A percentile compares a stretch with the other conserved stretches of the same genome.
Evolutionary conservation across 2,888 invertebrate species (phyloP).

Genomic region (Phytoseiulus persimilis): DNA sequence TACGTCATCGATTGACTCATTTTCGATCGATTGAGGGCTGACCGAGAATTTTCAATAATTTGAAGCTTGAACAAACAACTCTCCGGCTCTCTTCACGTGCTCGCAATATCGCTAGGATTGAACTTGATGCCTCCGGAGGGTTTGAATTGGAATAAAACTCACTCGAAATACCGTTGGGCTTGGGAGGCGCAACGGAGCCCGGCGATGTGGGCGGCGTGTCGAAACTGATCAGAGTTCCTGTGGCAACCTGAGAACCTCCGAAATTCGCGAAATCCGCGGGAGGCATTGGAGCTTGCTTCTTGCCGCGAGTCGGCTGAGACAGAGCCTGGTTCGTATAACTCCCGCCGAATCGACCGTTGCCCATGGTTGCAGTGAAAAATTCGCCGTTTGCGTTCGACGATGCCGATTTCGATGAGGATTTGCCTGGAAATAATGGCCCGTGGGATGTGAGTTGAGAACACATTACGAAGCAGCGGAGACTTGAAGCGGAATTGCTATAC

Average conservation of each 20-base stretch:
- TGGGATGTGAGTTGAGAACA: not conserved
- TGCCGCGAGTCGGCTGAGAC: slow-evolving; percentile 23
- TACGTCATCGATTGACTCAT: not conserved
- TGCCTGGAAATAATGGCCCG: not conserved
- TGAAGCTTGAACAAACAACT: too few relatives aligned
- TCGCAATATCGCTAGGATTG: too few relatives aligned
- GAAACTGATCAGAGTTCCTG: slow-evolving; percentile 28
- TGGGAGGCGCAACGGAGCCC: not conserved
- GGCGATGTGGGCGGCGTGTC: slow-evolving; percentile 12
- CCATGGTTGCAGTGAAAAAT: slow-evolving; percentile 8
- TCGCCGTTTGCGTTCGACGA: slow-evolving; percentile 22
- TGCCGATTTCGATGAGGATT: slow-evolving; percentile 27
- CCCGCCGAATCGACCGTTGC: not conserved
- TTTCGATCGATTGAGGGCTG: not conserved
- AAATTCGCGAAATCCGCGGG: not conserved
- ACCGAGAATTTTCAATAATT: not conserved
- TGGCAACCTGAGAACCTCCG: not conserved
- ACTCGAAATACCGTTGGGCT: not conserved
- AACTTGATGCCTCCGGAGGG: too few relatives aligned
- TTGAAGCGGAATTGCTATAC: not conserved
- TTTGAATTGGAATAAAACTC: not conserved
- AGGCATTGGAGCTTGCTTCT: slow-evolving; percentile 27
- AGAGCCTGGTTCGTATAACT: slow-evolving; percentile 31
- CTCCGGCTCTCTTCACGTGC: too few relatives aligned
- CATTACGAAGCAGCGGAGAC: not conserved